Base-by-base conservation (phyloP, 2,888 invertebrate genomes). In the Spicauda simplicius region DNA sequence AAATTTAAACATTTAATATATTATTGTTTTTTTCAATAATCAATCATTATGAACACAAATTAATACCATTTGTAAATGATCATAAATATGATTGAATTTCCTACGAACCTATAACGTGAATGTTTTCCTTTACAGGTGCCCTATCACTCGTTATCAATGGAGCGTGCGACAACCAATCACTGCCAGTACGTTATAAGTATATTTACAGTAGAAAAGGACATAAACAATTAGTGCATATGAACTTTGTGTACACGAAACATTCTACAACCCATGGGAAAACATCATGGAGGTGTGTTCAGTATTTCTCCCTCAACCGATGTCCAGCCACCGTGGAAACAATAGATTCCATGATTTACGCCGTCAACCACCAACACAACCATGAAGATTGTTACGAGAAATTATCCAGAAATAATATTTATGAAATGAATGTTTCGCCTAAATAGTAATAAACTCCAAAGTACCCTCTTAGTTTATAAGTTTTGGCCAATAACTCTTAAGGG, bases 201-300 rank as follows among this genome's bases (percentile, higher is more conserved):
- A 93, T 93, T 76, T 93, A 90, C 78, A 93, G 93, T 77, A 87
- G 93, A 68, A 93, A 93, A 75, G 93, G 93, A 5, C 93, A 94
- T 77, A 94, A 93, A 80, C 93, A 94, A 73, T 81, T 94, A 73
- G 93, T 94, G 56, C 91, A 93, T 80, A 90, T 88, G 88, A 93
- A 93, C 78, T 93, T 93, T 80, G 93, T 93, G 41, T 93, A 93
- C 74, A 93, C 93, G 8, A 93, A 93, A 80, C 93, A 93, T 80
- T 93, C 93, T 0, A 93, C 93, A 0, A 92, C 91, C 0, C 92
- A 93, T 60, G 93, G 93, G 1, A 93, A 93, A 72, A 93, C 93
- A 0, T 93, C 93, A 0, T 93, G 93, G 93, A 77, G 93, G 50
- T 93, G 93, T 76, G 93, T 93, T 11, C 93, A 93, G 72, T 93